Percentiles rank a stretch among this genome's conserved stretches.
Evolutionary conservation across 2,797 vertebrate species (phyloP).

Genomic region (Amblyraja radiata): DNA sequence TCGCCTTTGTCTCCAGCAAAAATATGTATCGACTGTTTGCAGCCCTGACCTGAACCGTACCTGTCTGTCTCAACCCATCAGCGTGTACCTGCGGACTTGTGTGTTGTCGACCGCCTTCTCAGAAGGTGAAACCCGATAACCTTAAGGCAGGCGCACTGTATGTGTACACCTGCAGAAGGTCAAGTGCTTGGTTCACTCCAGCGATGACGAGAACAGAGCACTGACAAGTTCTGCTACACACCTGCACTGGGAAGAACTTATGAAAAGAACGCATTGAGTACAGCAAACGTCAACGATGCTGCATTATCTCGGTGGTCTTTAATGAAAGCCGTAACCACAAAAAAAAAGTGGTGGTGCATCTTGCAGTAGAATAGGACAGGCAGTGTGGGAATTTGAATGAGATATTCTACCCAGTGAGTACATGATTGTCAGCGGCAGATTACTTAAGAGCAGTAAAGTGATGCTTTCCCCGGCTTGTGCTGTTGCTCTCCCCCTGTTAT

Average conservation of each 20-base stretch:
- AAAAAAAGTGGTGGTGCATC: neutral
- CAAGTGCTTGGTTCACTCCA: slow-evolving; percentile 60
- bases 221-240: slow-evolving; percentile 63
- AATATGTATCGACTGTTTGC: slow-evolving; percentile 26
- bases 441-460: neutral
- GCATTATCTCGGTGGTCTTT: neutral
- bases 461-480: neutral
- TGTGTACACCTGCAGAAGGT: slow-evolving; percentile 60
- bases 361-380: neutral
- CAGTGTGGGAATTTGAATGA: slow-evolving; percentile 9
- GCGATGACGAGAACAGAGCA: slow-evolving; percentile 61
- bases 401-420: neutral
- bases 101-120: slow-evolving; percentile 44
- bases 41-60: neutral
- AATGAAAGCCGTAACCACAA: neutral
- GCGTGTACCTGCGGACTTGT: neutral
- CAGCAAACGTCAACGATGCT: slow-evolving; percentile 5
- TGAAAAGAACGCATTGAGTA: slow-evolving; percentile 32
- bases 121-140: slow-evolving; percentile 59
- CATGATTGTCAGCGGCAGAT: neutral
- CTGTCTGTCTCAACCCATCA: slow-evolving; percentile 12
- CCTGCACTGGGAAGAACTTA: slow-evolving; percentile 62
- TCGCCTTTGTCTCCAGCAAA: neutral
- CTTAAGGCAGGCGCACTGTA: slow-evolving; percentile 41
- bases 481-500: neutral